These are phyloP conservation scores for Microplitis deprimator DNA, from an alignment of 2,888 invertebrate genomes.

Conservation along the genomic window DNA sequence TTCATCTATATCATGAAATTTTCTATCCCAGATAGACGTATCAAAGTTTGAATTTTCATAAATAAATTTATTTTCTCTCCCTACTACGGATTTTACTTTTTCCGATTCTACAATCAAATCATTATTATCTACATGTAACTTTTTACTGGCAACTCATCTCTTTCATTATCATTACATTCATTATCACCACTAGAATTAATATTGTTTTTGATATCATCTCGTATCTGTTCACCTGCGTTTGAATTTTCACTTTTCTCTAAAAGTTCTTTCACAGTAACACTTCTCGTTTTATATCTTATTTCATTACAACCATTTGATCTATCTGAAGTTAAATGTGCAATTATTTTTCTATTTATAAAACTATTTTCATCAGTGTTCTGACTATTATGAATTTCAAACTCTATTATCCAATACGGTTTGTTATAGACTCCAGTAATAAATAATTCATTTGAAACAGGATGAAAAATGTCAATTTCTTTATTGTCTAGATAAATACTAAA, in stretches of 20 bases:
- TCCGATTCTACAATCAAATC: no score
- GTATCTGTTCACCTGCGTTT: neutral
- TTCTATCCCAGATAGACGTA: conserved; percentile 39
- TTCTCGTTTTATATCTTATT: neutral
- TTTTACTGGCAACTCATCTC: neutral
- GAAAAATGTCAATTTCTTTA: conserved; percentile 43
- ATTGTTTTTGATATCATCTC: neutral
- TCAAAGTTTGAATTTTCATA: conserved; percentile 38
- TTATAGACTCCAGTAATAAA: conserved; percentile 47
- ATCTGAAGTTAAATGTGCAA: neutral
- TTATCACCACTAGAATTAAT: neutral
- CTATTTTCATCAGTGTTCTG: neutral
- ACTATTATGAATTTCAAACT: conserved; percentile 43
- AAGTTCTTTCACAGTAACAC: neutral
- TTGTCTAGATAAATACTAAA: conserved; percentile 49
- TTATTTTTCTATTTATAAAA: neutral
- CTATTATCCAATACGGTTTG: conserved; percentile 47
- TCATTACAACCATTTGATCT: neutral
- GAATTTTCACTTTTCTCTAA: conserved; percentile 12
- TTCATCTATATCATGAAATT: conserved; percentile 41
- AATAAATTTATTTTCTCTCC: conserved; percentile 18
- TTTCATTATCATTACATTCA: neutral
- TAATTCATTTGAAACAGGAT: conserved; percentile 42
- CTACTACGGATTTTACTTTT: no score
- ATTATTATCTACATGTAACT: no score